Evolutionary conservation across 2,113 vertebrate genomes (phyloP), one percentile per base, ranked within the genome.

Genomic region (Hemicordylus capensis): DNA sequence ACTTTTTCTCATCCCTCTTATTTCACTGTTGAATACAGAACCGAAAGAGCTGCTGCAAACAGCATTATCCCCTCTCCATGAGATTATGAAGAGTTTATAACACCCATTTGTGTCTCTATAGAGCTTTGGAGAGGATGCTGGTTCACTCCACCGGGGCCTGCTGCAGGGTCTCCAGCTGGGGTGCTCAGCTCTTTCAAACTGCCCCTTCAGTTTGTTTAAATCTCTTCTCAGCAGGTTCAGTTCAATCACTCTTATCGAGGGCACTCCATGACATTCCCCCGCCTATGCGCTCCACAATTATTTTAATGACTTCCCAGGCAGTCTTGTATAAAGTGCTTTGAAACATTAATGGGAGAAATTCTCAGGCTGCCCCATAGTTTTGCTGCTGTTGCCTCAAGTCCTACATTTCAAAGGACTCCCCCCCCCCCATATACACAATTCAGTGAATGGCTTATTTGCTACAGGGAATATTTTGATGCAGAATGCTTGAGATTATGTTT

Each of bases 291-390:
- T 48, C 58, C 81, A 75, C 39, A 63, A 75, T 83, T 64, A 51
- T 76, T 83, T 63, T 75, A 83, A 76, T 76, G 44, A 58, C 81
- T 76, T 63, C 58, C 39, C 44, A 26, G 46, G n/a, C 24, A 64
- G 72, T 34, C 58, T 76, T 64, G n/a, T 64, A 76, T 26, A 84
- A 84, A 48, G 34, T 20, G 54, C 28, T 34, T 61, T 37, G n/a
- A 46, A 22, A 24, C 22, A 12, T 72, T 58, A 81, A 63, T 28
- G 44, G 42, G 22, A 6, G 22, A 51, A 37, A 75, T 54, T 76
- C n/a, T 5, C 70, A 63, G 24, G 59, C n/a, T 64, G 44, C 19
- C 48, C 48, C 46, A 48, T 5, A 34, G 61, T 31, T 14, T 28
- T 48, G 20, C 63, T 69, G 22, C 46, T 37, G 34, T 70, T 42